Conservation (phyloP, 2,113 vertebrate species). For the Hemicordylus capensis region DNA sequence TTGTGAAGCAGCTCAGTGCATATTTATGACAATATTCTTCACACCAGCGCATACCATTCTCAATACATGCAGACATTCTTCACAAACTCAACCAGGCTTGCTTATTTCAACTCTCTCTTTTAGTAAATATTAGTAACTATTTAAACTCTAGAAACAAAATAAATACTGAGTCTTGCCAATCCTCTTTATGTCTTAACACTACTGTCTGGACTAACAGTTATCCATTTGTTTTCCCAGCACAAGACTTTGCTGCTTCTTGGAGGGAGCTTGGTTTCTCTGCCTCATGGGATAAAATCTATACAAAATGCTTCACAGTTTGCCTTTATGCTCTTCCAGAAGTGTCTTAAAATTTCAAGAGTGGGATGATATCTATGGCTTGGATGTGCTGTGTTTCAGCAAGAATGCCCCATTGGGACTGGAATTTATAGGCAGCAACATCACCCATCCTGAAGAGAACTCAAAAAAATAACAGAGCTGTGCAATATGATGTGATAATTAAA, state of each 20-base stretch:
- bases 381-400: neutral
- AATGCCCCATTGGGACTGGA: neutral
- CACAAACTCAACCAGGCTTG: neutral
- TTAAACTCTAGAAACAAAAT: neutral
- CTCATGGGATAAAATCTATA: neutral
- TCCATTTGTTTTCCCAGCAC: neutral
- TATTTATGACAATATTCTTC: neutral
- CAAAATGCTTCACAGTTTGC: neutral
- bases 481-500: no score
- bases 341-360: conserved; percentile 13
- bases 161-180: neutral
- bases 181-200: neutral
- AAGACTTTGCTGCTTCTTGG: neutral
- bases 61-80: neutral
- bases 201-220: neutral
- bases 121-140: neutral
- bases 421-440: neutral
- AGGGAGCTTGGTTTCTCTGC: neutral
- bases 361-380: conserved; percentile 31
- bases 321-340: neutral
- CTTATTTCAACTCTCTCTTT: neutral
- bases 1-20: neutral
- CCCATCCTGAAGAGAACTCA: neutral
- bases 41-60: neutral
- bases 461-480: neutral